These are phyloP conservation scores for Bettongia penicillata DNA, from an alignment of 2,113 vertebrate genomes.

Conservation along the genomic window DNA sequence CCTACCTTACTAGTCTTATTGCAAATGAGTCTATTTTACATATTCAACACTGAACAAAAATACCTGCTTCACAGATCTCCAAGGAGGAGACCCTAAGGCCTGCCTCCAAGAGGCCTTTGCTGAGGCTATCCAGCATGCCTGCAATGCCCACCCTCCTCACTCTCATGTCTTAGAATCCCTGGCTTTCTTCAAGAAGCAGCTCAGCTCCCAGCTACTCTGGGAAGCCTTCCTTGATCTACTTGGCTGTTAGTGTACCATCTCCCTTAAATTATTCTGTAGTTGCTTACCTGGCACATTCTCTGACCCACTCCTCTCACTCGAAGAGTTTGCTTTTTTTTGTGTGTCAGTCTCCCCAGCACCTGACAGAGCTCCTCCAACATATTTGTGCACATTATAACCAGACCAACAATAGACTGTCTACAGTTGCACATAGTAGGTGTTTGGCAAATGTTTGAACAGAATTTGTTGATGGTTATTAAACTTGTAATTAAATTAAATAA, in stretches of 20 bases:
- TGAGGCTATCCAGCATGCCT: not conserved
- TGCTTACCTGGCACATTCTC: not conserved
- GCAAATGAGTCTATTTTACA: too few species aligned
- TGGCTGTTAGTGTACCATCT: not conserved
- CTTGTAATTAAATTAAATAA: not conserved
- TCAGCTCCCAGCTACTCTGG: not conserved
- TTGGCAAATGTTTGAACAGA: not conserved
- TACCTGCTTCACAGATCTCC: not conserved
- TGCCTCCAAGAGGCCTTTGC: not conserved
- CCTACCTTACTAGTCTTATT: too few species aligned
- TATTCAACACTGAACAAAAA: too few species aligned
- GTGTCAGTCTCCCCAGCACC: not conserved
- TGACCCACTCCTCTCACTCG: not conserved
- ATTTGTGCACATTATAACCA: not conserved
- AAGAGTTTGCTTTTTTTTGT: not conserved
- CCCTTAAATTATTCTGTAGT: not conserved
- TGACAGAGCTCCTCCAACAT: not conserved
- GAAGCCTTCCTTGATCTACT: not conserved
- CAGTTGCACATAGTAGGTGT: not conserved
- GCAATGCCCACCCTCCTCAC: not conserved
- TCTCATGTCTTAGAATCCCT: not conserved
- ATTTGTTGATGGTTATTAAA: not conserved
- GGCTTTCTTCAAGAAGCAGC: not conserved
- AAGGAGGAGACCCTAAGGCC: too few species aligned
- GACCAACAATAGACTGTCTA: not conserved